Conservation (phyloP, 1,140 invertebrate species). For the Anthonomus grandis region DNA sequence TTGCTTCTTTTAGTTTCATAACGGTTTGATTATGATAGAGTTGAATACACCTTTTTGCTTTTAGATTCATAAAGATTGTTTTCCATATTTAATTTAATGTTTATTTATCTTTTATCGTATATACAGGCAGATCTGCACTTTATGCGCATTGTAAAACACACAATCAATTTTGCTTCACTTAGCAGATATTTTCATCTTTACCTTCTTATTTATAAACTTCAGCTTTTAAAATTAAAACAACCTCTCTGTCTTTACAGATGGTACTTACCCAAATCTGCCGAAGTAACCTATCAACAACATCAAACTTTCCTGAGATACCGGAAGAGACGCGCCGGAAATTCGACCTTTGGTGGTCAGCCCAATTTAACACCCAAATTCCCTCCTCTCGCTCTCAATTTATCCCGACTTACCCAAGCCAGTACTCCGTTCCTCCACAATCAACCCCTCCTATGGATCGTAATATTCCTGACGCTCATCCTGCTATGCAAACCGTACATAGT, state of each 20-base stretch:
- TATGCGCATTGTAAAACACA: too few relatives aligned
- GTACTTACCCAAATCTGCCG: constrained; percentile 73
- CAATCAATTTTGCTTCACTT: too few relatives aligned
- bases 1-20: too few relatives aligned
- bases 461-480: constrained; percentile 60
- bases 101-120: constrained; percentile 46
- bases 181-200: too few relatives aligned
- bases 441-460: constrained; percentile 51
- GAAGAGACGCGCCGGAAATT: constrained; percentile 75
- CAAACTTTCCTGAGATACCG: constrained; percentile 62
- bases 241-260: constrained; percentile 56
- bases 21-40: too few relatives aligned
- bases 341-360: constrained; percentile 64
- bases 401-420: constrained; percentile 48
- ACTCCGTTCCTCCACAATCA: constrained; percentile 46
- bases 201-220: too few relatives aligned
- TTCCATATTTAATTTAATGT: constrained; percentile 67
- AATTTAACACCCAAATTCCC: constrained; percentile 56
- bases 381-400: constrained; percentile 35
- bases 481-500: constrained; percentile 67
- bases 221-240: neutral
- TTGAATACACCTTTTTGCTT: too few relatives aligned
- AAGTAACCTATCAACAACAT: constrained; percentile 55
- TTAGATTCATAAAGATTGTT: constrained; percentile 71
- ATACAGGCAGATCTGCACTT: neutral